Evolutionary conservation across 2,797 vertebrate genomes (phyloP).

Genomic region (Macrochelys suwanniensis): DNA sequence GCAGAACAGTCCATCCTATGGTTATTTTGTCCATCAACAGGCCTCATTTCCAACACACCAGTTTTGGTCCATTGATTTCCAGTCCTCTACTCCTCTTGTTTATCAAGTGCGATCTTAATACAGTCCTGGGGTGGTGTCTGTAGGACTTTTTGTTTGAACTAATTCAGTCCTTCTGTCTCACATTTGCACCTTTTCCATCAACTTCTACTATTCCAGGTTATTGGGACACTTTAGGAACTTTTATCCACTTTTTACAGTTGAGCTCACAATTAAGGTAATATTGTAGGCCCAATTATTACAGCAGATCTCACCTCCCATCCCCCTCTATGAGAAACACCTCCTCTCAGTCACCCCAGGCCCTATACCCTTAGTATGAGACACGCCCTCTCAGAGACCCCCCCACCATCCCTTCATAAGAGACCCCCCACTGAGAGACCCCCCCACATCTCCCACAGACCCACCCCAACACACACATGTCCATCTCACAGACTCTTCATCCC

Average conservation of each 20-base stretch:
- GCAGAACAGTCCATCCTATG: background rate
- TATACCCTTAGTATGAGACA: too few species aligned
- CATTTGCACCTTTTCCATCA: background rate
- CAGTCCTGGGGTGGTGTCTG: background rate
- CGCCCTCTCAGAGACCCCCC: too few species aligned
- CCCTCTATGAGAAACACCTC: too few species aligned
- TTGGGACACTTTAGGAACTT: background rate
- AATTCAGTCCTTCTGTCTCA: background rate
- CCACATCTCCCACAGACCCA: background rate
- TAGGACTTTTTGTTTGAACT: background rate
- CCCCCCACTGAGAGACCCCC: background rate
- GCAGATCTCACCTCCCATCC: background rate
- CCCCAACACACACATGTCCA: background rate
- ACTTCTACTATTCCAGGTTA: background rate
- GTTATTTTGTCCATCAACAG: background rate
- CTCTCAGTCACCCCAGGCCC: too few species aligned
- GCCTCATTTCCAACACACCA: background rate
- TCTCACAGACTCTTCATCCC: background rate
- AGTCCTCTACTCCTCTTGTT: background rate
- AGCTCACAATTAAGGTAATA: background rate
- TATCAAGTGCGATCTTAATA: background rate
- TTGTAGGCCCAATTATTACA: background rate
- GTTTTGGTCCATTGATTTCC: background rate
- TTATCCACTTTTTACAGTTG: background rate
- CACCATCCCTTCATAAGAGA: background rate